phyloP scores from a whole-genome alignment of 2,888 invertebrate genomes.

The Troides helena region DNA sequence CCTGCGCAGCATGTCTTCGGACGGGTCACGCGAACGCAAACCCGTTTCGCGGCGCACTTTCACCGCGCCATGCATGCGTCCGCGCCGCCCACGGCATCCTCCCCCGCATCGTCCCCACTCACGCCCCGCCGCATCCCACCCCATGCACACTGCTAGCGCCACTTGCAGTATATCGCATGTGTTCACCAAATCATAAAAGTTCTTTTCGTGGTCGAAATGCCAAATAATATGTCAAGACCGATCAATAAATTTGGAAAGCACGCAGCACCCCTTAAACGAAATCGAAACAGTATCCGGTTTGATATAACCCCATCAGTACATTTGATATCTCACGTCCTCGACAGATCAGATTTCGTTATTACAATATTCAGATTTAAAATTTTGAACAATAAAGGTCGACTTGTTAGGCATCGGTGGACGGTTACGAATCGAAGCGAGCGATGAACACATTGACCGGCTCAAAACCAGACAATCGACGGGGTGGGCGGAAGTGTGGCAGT shows the following conservation, averaged over 20 bases:
- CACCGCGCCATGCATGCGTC: constrained; percentile 68
- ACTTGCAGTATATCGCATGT: constrained; percentile 21
- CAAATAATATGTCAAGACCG: neutral
- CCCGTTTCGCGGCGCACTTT: constrained; percentile 74
- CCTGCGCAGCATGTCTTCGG: constrained; percentile 67
- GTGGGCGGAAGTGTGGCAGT: constrained; percentile 77
- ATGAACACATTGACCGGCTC: constrained; percentile 66
- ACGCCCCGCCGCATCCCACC: constrained; percentile 62
- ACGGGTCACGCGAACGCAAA: constrained; percentile 76
- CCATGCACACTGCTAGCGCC: constrained; percentile 14
- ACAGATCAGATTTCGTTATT: constrained; percentile 14
- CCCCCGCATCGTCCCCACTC: constrained; percentile 33
- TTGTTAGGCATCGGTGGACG: neutral
- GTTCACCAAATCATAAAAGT: constrained; percentile 8
- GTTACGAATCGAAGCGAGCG: constrained; percentile 42
- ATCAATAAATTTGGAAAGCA: neutral
- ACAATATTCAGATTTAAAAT: constrained; percentile 2
- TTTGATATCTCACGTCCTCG: constrained; percentile 8
- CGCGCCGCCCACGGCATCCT: constrained; percentile 42
- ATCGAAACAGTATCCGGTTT: constrained; percentile 7
- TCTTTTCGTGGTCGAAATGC: neutral
- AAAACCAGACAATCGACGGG: constrained; percentile 65
- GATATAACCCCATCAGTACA: neutral
- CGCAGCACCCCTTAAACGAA: neutral
- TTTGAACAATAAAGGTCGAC: neutral